Conservation (phyloP, 2,888 invertebrate genomes). For the Conomelus anceps region DNA sequence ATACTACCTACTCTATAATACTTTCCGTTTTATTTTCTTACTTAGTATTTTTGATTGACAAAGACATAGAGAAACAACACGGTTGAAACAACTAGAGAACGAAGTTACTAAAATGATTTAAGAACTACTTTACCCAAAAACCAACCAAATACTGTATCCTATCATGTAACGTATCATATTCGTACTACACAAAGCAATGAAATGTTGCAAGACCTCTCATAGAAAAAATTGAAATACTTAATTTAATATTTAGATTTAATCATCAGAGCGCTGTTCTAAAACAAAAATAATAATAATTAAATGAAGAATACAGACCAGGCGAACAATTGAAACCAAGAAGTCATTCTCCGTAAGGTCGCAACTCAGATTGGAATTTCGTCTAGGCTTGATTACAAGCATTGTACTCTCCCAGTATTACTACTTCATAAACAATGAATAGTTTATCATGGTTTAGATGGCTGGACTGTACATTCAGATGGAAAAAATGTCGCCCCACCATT, state of each 20-base stretch:
- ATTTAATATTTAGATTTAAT: neutral
- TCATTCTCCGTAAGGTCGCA: neutral
- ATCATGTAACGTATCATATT: too few relatives aligned
- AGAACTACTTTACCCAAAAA: too few relatives aligned
- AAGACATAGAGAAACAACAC: too few relatives aligned
- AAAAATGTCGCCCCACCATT: neutral
- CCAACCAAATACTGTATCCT: too few relatives aligned
- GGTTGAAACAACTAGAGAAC: too few relatives aligned
- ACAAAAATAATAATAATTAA: neutral
- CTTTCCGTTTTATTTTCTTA: too few relatives aligned
- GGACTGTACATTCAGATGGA: neutral
- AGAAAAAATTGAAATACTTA: neutral
- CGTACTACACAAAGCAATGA: neutral
- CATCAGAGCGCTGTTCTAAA: neutral
- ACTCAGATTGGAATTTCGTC: neutral
- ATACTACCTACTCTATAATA: too few relatives aligned
- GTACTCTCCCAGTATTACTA: neutral
- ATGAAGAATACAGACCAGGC: neutral
- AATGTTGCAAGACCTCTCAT: neutral
- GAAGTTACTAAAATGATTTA: too few relatives aligned
- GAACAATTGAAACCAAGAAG: neutral
- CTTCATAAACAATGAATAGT: neutral
- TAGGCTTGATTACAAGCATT: neutral
- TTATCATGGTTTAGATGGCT: neutral
- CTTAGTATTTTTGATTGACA: too few relatives aligned